Conservation (phyloP, 2,797 vertebrate species). For the Otolemur crassicaudatus region DNA sequence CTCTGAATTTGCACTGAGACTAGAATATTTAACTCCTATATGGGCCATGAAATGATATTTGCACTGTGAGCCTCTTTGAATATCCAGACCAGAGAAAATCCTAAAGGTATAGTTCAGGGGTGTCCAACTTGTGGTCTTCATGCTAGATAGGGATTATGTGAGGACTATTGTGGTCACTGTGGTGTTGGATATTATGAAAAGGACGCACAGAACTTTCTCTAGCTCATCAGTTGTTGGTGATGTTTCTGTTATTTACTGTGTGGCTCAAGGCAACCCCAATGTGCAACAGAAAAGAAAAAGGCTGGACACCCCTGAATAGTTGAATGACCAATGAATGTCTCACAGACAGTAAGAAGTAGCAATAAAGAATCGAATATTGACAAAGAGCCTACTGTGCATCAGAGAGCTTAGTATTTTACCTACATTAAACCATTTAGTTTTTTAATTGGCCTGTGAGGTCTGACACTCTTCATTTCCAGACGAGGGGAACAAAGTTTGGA, state of each 20-base stretch:
- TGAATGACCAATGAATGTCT: background rate
- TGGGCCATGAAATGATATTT: background rate
- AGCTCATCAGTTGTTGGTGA: too few species aligned
- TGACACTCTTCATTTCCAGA: background rate
- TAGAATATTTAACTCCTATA: background rate
- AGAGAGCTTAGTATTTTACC: background rate
- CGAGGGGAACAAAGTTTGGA: background rate
- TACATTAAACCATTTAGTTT: background rate
- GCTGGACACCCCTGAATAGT: background rate
- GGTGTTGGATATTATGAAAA: too few species aligned
- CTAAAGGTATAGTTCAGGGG: background rate
- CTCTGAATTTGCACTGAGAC: background rate
- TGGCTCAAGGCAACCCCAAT: too few species aligned
- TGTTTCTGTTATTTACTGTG: too few species aligned
- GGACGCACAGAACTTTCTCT: too few species aligned
- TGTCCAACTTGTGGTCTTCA: too few species aligned
- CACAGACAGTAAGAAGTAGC: background rate
- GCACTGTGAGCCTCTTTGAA: background rate
- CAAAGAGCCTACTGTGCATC: background rate
- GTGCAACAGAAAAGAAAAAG: too few species aligned
- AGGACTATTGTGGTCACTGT: too few species aligned
- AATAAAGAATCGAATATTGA: background rate
- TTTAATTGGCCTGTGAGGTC: background rate
- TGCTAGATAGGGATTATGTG: too few species aligned
- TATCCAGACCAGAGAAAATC: background rate